Evolutionary conservation across 2,113 vertebrate genomes (phyloP).

Genomic region (Nipponia nippon): DNA sequence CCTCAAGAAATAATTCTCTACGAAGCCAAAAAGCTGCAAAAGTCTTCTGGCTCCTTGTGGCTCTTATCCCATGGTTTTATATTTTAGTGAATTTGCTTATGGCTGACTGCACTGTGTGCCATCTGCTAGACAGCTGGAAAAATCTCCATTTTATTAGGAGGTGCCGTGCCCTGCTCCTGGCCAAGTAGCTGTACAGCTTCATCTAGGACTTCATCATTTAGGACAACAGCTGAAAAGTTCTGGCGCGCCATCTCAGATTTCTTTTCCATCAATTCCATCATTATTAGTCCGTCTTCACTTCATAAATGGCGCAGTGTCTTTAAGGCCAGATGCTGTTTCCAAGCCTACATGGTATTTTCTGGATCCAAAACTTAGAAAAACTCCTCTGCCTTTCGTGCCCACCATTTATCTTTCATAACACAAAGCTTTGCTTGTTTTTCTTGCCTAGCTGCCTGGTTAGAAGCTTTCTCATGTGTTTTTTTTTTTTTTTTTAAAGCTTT

Average conservation of each 20-base stretch:
- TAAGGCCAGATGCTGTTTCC: background rate
- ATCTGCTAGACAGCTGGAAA: slow-evolving; percentile 4
- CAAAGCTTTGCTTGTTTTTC: background rate
- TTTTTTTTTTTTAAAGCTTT: background rate
- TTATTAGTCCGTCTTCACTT: background rate
- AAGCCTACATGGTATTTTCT: background rate
- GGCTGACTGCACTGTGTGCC: background rate
- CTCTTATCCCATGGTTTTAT: background rate
- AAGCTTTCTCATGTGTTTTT: background rate
- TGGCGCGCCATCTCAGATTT: background rate
- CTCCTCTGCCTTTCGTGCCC: background rate
- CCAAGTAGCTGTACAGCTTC: background rate
- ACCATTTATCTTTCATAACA: background rate
- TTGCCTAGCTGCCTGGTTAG: background rate
- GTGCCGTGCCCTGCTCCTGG: background rate
- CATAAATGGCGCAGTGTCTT: background rate
- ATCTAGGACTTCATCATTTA: background rate
- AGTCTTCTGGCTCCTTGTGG: background rate
- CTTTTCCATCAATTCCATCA: background rate
- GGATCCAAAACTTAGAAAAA: background rate
- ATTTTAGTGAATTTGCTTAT: background rate
- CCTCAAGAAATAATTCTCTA: background rate
- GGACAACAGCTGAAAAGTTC: background rate
- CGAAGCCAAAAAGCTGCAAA: background rate
- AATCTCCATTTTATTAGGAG: background rate